These are phyloP conservation scores for Microplitis deprimator DNA, from an alignment of 2,888 invertebrate species.

Conservation along the genomic window DNA sequence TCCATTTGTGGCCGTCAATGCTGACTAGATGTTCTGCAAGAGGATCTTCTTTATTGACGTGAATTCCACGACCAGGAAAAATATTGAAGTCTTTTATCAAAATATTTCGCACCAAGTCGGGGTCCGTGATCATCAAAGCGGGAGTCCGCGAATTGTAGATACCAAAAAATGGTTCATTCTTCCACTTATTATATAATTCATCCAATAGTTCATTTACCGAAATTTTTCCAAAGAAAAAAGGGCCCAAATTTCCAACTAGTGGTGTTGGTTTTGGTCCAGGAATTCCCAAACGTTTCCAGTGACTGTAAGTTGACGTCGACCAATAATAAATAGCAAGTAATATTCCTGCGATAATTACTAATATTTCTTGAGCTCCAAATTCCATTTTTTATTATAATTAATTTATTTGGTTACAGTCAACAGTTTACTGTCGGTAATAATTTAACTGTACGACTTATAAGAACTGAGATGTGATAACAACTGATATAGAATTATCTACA, in stretches of 20 bases:
- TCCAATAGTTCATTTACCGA: conserved; percentile 33
- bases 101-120: conserved; percentile 66
- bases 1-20: conserved; percentile 71
- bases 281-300: conserved; percentile 47
- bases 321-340: conserved; percentile 37
- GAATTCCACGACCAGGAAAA: conserved; percentile 49
- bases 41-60: conserved; percentile 50
- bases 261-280: conserved; percentile 64
- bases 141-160: conserved; percentile 66
- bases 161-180: conserved; percentile 63
- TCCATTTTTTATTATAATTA: no score
- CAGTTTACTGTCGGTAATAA: no score
- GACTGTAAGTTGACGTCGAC: conserved; percentile 34
- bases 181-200: conserved; percentile 47
- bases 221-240: conserved; percentile 38
- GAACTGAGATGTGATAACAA: no score
- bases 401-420: background rate
- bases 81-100: conserved; percentile 69
- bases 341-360: background rate
- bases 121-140: conserved; percentile 65
- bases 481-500: no score
- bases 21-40: conserved; percentile 57
- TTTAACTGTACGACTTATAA: no score
- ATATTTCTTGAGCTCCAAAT: no score
- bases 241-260: conserved; percentile 66